Evolutionary conservation across 2,797 vertebrate genomes (phyloP), one percentile per base, ranked within the genome.

Genomic region (Rhinatrema bivittatum): DNA sequence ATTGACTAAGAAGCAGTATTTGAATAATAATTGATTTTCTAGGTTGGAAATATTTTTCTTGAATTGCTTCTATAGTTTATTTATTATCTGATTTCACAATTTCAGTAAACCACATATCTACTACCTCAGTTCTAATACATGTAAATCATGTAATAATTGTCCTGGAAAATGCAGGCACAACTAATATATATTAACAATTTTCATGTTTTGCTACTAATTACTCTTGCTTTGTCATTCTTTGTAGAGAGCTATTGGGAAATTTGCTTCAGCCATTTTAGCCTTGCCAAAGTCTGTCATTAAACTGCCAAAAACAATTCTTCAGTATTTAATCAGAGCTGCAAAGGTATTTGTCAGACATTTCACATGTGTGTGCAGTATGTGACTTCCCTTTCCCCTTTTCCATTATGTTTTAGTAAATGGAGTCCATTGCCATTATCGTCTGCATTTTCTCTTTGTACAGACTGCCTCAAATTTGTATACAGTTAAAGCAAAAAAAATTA

Each of bases 221-320:
- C 50, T 84, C 58, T 79, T 64, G 63, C 85, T 88, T 79, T 92
- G 73, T 90, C 79, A 71, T 79, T 87, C 82, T 83, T 85, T 80
- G 50, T 88, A 99, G 96, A 91, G 90, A 89, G 96, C 96, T 70
- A 93, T 97, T 74, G 88, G 91, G 79, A 99, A 96, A 85, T 99
- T 99, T 91, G 87, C 90, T 53, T 94, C 93, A 55, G 94, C 96
- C 61, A 74, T 99, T 77, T 80, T 99, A 89, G 96, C 96, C 86
- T 89, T 99, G 81, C 94, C 96, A 81, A 94, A 82, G 82, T 97
- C 96, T 88, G 64, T 99, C 82, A 90, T 99, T 89, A 99, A 93
- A 85, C 91, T 99, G 69, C 96, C 96, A 75, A 98, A 94, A 97
- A 96, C 94, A 79, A 84, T 97, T 65, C 92, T 99, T 74, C 94